Conservation (phyloP, 2,888 invertebrate species). For the Acanthococcus lagerstroemiae region DNA sequence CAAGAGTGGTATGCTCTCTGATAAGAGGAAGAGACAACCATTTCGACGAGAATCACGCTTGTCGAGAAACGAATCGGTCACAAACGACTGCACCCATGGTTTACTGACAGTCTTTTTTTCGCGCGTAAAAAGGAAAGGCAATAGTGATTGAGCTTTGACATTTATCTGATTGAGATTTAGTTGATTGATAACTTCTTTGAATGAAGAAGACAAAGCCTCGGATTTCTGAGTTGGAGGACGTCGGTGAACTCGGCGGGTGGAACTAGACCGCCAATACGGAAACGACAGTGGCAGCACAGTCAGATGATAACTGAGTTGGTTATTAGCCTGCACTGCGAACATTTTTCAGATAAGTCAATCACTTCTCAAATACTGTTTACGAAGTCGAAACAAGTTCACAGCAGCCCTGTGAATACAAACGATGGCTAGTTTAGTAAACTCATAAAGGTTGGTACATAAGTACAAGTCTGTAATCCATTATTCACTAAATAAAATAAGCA, state of each 20-base stretch:
- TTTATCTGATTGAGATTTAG: neutral
- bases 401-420: too few species aligned
- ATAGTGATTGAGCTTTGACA: neutral
- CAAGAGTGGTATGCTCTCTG: too few species aligned
- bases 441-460: too few species aligned
- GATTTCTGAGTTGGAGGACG: neutral
- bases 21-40: too few species aligned
- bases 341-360: too few species aligned
- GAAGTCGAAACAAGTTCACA: too few species aligned
- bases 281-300: neutral
- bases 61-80: constrained; percentile 43
- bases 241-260: neutral
- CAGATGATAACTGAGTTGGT: constrained; percentile 8
- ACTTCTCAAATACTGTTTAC: too few species aligned
- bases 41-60: too few species aligned
- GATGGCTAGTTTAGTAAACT: too few species aligned
- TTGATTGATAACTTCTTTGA: constrained; percentile 13
- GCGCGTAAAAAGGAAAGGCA: neutral
- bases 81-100: constrained; percentile 42
- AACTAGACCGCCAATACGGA: constrained; percentile 3
- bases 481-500: too few species aligned
- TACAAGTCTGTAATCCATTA: too few species aligned
- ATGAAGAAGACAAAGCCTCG: neutral
- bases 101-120: neutral
- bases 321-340: constrained; percentile 6